phyloP scores from a whole-genome alignment of 2,888 invertebrate species.

The Drosophila emarginata region DNA sequence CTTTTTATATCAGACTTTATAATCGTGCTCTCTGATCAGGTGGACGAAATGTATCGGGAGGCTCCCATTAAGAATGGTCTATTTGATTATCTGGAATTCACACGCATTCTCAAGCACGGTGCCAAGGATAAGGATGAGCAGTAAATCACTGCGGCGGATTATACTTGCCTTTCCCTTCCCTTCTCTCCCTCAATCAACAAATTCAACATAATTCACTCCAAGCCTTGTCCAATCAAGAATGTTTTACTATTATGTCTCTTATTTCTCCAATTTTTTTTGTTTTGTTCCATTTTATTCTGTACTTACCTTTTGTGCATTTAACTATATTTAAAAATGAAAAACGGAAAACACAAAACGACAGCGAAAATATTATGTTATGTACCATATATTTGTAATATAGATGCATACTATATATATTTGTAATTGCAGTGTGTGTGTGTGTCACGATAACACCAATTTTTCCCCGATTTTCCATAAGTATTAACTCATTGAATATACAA shows the following conservation, averaged over 20 bases:
- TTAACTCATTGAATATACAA: slow-evolving; percentile 67
- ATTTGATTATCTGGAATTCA: slow-evolving; percentile 99
- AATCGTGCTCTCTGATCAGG: slow-evolving; percentile 79
- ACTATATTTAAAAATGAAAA: slow-evolving; percentile 37
- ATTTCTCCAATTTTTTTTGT: slow-evolving; percentile 22
- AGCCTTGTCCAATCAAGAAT: slow-evolving; percentile 32
- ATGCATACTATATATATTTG: background rate
- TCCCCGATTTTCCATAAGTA: slow-evolving; percentile 62
- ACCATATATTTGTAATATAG: slow-evolving; percentile 26
- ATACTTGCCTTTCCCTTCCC: background rate
- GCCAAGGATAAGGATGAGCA: slow-evolving; percentile 99
- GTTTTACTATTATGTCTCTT: slow-evolving; percentile 35
- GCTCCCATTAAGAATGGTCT: slow-evolving; percentile 96
- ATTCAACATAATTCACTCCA: slow-evolving; percentile 12
- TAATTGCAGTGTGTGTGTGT: slow-evolving; percentile 11
- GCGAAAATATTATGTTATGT: slow-evolving; percentile 32
- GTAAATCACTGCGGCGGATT: slow-evolving; percentile 81
- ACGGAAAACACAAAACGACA: slow-evolving; percentile 8
- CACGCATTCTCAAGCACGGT: slow-evolving; percentile 98
- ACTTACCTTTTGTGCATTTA: slow-evolving; percentile 50
- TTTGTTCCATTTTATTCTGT: slow-evolving; percentile 43
- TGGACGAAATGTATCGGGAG: slow-evolving; percentile 99
- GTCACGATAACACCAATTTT: slow-evolving; percentile 49
- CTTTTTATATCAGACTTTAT: background rate
- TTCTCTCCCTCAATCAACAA: slow-evolving; percentile 16